Evolutionary conservation across 2,888 invertebrate genomes (phyloP), one percentile per base, ranked within the genome.

Genomic region (Hemistola chrysoprasaria): DNA sequence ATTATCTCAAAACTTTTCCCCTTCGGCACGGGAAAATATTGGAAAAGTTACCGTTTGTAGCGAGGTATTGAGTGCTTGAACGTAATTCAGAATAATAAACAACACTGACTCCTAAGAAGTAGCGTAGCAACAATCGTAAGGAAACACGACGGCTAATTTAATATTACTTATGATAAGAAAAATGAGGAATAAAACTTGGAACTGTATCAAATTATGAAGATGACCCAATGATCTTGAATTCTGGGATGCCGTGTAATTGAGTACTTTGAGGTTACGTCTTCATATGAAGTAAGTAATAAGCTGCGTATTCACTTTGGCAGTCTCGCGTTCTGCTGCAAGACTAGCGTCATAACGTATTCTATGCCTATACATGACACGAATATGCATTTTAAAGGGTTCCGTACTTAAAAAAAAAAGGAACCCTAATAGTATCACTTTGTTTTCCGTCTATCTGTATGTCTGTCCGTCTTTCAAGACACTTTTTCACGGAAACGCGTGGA

Each of bases 1-100:
- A 61, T 65, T 60, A 61, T 65, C 55, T 51, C 45, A 30, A 53
- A 63, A 65, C 43, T 62, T 65, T 51, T 41, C 26, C 43, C 37
- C 44, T 33, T 49, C 51, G 46, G 44, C 53, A 57, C 46, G 58
- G 56, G 51, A 63, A 67, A 65, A 66, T 69, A 66, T 69, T 65
- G 63, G 54, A 62, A 63, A 68, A 67, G 58, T 66, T 64, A 50
- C 42, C 39, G 53, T 55, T 52, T 56, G 50, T 58, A 42, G 47
- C 36, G 36, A 47, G 53, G 52, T 61, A 53, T 56, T 35, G 45
- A 52, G 40, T 44, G 32, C 26, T 27, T 22, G 29, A 42, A 44
- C 44, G 42, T 56, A 53, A 53, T 56, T 40, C 39, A 47, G 48
- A 49, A 51, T 46, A 31, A 39, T 34, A 52, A 11, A 22, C 37